A percentile compares a stretch with the other conserved stretches of the same genome.
These are phyloP conservation scores for Poecilia wingei DNA, from an alignment of 2,797 vertebrate species.

Conservation along the genomic window DNA sequence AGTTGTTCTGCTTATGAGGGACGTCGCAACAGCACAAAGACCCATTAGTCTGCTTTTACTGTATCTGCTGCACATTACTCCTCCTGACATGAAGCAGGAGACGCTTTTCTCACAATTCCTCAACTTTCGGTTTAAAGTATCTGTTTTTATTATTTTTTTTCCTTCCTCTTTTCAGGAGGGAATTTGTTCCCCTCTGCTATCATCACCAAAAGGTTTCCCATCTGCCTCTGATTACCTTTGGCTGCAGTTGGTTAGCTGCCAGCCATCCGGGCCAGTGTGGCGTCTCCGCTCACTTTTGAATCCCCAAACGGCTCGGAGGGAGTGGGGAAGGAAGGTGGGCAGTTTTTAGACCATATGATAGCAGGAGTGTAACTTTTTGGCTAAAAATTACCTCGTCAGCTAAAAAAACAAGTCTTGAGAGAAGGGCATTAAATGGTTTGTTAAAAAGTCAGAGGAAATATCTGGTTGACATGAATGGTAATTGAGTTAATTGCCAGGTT, in stretches of 20 bases:
- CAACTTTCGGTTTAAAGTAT: slow-evolving; percentile 46
- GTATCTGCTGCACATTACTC: slow-evolving; percentile 50
- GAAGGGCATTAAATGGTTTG: slow-evolving; percentile 50
- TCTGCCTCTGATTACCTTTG: slow-evolving; percentile 93
- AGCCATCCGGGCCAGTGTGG: slow-evolving; percentile 81
- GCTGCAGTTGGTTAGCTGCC: slow-evolving; percentile 83
- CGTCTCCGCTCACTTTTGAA: slow-evolving; percentile 71
- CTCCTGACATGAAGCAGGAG: slow-evolving; percentile 46
- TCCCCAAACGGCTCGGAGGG: slow-evolving; percentile 68
- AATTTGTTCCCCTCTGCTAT: slow-evolving; percentile 84
- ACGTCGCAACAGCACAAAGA: slow-evolving; percentile 73
- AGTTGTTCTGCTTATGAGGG: slow-evolving; percentile 72
- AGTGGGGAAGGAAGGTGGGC: slow-evolving; percentile 40
- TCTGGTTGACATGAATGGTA: background rate
- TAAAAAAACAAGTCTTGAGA: slow-evolving; percentile 38
- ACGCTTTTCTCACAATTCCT: slow-evolving; percentile 46
- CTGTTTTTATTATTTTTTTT: slow-evolving; percentile 43
- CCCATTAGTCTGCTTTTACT: slow-evolving; percentile 69
- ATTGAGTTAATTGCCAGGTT: no score
- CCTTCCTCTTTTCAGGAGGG: slow-evolving; percentile 70
- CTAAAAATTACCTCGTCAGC: background rate
- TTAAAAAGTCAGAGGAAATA: background rate
- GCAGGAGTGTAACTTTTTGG: slow-evolving; percentile 45
- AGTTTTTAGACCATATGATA: slow-evolving; percentile 44
- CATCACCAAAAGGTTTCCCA: slow-evolving; percentile 86